Conservation (phyloP, 2,888 invertebrate genomes). For the Chloroclysta siterata region DNA sequence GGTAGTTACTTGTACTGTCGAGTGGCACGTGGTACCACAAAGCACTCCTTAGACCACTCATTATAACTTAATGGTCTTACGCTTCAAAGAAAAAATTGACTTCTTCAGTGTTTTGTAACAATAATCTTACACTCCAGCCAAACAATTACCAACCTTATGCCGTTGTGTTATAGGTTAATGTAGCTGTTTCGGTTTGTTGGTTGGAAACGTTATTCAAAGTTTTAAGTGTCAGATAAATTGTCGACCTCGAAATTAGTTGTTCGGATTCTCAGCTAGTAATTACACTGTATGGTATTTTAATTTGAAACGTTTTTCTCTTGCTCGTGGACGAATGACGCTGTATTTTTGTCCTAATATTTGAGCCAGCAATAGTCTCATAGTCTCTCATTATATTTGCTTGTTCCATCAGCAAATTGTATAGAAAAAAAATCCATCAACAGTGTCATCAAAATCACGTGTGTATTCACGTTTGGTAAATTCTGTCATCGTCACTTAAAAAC, state of each 20-base stretch:
- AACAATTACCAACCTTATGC: constrained; percentile 43
- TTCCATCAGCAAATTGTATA: too few relatives aligned
- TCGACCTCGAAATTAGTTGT: constrained; percentile 77
- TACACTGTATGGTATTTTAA: constrained; percentile 67
- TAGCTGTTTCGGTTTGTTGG: background rate
- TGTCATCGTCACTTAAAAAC: too few relatives aligned
- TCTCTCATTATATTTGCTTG: too few relatives aligned
- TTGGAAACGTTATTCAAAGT: constrained; percentile 36
- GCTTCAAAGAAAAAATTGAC: constrained; percentile 72
- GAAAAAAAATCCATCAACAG: too few relatives aligned
- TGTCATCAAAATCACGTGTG: too few relatives aligned
- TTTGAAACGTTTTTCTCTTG: constrained; percentile 57
- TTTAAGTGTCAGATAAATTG: constrained; percentile 79
- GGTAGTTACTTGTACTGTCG: constrained; percentile 73
- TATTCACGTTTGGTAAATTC: too few relatives aligned
- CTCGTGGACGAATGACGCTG: constrained; percentile 50
- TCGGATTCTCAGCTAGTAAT: constrained; percentile 77
- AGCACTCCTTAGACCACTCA: constrained; percentile 81
- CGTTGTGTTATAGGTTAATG: constrained; percentile 30
- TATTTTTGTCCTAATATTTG: constrained; percentile 40
- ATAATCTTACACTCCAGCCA: constrained; percentile 17
- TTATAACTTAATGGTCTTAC: constrained; percentile 82
- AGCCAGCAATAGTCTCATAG: too few relatives aligned
- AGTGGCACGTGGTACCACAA: constrained; percentile 80
- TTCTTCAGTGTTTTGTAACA: constrained; percentile 61